A percentile compares a stretch with the other conserved stretches of the same genome.
phyloP scores from a whole-genome alignment of 2,888 invertebrate genomes.

The Chymomyza fuscimana region DNA sequence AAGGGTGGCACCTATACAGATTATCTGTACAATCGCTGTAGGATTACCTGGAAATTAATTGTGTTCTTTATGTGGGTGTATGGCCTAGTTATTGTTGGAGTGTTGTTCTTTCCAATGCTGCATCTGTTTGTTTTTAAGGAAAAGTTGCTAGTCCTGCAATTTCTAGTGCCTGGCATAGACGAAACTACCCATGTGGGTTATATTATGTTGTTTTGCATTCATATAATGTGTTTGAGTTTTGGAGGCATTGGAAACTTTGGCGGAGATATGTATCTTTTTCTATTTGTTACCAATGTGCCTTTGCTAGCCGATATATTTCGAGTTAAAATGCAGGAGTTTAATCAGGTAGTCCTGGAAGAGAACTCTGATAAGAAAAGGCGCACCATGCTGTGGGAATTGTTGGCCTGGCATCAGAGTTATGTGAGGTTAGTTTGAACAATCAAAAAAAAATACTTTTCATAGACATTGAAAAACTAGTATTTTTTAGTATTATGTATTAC shows the following conservation, averaged over 20 bases:
- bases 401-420: conserved; percentile 67
- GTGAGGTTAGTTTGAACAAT: conserved; percentile 49
- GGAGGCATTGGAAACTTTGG: conserved; percentile 67
- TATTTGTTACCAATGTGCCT: conserved; percentile 56
- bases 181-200: conserved; percentile 42
- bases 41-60: conserved; percentile 35
- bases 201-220: conserved; percentile 33
- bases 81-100: accelerated
- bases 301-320: conserved; percentile 60
- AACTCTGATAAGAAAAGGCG: conserved; percentile 17
- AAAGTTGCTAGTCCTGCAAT: conserved; percentile 56
- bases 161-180: conserved; percentile 58
- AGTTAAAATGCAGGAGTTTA: conserved; percentile 54
- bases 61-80: conserved; percentile 38
- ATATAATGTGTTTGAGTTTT: conserved; percentile 35
- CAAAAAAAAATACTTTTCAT: no score
- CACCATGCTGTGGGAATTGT: conserved; percentile 41
- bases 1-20: conserved; percentile 39
- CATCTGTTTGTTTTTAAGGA: conserved; percentile 22
- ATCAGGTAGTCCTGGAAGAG: conserved; percentile 24
- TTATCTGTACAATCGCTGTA: conserved; percentile 40
- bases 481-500: neutral
- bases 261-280: conserved; percentile 65
- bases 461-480: no score
- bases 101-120: conserved; percentile 45